phyloP scores from a whole-genome alignment of 1,140 invertebrate genomes.

The Pachypeltis micranthus region DNA sequence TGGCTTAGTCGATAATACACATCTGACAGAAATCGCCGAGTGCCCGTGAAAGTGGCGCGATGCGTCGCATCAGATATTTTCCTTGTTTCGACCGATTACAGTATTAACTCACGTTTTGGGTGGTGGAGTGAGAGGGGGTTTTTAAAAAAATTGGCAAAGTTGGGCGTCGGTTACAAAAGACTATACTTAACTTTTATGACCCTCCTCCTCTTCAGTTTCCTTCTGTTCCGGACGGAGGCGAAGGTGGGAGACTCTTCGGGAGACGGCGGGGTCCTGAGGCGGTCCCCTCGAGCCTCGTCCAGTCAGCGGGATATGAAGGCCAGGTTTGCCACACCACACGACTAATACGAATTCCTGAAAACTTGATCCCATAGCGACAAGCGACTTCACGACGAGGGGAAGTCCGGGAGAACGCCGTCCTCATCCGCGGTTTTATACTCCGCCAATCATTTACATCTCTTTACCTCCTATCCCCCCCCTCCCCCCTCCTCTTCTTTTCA shows the following conservation, averaged over 20 bases:
- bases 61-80: background rate
- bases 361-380: constrained; percentile 1
- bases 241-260: background rate
- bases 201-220: background rate
- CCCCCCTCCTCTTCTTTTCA: background rate
- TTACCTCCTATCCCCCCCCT: background rate
- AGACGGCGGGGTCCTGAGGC: background rate
- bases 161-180: too few species aligned
- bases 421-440: background rate
- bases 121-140: too few species aligned
- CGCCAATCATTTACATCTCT: background rate
- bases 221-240: background rate
- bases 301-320: background rate
- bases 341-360: constrained; percentile 9
- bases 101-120: too few species aligned
- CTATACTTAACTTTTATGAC: constrained; percentile 5
- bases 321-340: constrained; percentile 5
- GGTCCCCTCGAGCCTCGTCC: background rate
- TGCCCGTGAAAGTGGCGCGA: too few species aligned
- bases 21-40: too few species aligned
- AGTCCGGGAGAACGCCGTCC: too few species aligned
- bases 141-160: too few species aligned
- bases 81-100: background rate
- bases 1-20: too few species aligned
- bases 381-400: too few species aligned